Conservation (phyloP, 2,888 invertebrate species). For the Chelonus formosanus region DNA sequence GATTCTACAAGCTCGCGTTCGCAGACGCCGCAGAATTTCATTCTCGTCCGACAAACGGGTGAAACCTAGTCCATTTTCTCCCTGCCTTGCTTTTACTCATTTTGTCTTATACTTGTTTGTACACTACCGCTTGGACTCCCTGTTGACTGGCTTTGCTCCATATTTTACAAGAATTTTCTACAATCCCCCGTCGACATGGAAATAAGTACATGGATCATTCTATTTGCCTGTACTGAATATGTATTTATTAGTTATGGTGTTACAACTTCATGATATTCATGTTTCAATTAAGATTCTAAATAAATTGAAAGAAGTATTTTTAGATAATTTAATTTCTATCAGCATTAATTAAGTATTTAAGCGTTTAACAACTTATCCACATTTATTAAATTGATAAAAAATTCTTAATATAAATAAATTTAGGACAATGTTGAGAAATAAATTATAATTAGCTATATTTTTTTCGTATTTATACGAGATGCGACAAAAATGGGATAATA, state of each 20-base stretch:
- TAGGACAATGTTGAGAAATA: too few species aligned
- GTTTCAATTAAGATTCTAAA: conserved; percentile 5
- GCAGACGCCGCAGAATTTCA: conserved; percentile 49
- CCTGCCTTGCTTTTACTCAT: conserved; percentile 14
- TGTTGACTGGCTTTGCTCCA: conserved; percentile 43
- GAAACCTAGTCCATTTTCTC: conserved; percentile 25
- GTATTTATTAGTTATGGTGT: not conserved
- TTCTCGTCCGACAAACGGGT: conserved; percentile 33
- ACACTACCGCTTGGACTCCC: conserved; percentile 31
- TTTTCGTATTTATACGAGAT: too few species aligned
- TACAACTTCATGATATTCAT: conserved; percentile 5
- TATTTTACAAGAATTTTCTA: conserved; percentile 43
- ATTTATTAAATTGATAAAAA: too few species aligned
- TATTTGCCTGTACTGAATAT: not conserved
- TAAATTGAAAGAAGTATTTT: not conserved
- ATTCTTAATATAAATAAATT: too few species aligned
- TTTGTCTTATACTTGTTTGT: conserved; percentile 3
- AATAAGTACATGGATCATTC: conserved; percentile 21
- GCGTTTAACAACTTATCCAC: too few species aligned
- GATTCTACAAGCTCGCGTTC: conserved; percentile 34
- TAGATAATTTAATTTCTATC: too few species aligned
- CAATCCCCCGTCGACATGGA: conserved; percentile 29
- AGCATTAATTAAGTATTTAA: too few species aligned
- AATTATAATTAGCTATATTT: too few species aligned
- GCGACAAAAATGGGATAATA: not conserved